Percentiles rank a stretch among this genome's conserved stretches.
Conservation (phyloP, 2,113 vertebrate genomes). For the Phodopus roborovskii region DNA sequence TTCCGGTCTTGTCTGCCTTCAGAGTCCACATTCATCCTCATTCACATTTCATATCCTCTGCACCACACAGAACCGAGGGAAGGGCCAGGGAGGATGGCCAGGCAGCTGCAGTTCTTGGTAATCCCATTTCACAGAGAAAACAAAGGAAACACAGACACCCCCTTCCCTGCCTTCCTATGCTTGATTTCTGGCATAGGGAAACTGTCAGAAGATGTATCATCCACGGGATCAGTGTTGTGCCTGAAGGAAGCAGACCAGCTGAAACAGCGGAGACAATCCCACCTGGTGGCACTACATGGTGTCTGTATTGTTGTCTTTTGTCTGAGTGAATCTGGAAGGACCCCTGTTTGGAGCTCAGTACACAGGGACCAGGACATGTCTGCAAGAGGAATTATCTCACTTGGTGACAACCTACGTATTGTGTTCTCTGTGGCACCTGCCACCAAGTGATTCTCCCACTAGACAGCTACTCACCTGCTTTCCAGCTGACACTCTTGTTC, state of each 20-base stretch:
- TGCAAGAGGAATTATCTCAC: neutral
- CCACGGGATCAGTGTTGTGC: neutral
- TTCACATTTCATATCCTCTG: neutral
- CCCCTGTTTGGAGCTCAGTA: neutral
- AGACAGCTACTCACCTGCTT: neutral
- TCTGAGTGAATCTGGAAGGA: neutral
- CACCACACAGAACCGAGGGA: neutral
- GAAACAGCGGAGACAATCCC: neutral
- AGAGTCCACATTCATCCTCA: neutral
- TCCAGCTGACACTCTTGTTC: neutral
- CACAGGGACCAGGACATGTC: neutral
- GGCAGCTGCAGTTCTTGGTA: neutral
- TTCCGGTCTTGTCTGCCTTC: neutral
- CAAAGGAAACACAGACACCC: neutral
- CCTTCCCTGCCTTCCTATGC: neutral
- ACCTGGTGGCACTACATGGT: neutral
- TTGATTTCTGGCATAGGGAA: neutral
- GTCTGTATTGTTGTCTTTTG: neutral
- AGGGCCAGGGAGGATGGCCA: neutral
- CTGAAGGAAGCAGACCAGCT: too few species aligned
- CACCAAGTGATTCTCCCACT: fast-evolving
- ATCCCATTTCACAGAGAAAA: neutral
- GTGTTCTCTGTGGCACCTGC: neutral
- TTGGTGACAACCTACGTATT: neutral
- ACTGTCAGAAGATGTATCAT: neutral